phyloP scores from a whole-genome alignment of 1,140 invertebrate genomes.

The Parapsyche elsis region DNA sequence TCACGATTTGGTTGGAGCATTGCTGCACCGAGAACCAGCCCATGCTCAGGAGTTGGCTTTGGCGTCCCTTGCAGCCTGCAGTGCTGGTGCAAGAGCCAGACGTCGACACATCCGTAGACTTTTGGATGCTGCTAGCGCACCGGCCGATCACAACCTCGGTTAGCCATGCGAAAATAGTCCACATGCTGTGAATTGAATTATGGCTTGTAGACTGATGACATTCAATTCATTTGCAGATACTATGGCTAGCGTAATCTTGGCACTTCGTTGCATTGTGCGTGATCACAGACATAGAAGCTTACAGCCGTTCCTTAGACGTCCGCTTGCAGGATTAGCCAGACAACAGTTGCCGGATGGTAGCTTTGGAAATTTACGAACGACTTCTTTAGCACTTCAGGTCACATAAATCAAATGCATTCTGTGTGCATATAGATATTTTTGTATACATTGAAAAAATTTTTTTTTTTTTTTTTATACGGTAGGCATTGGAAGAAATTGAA shows the following conservation, averaged over 20 bases:
- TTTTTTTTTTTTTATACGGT: background rate
- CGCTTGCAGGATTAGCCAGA: slow-evolving; percentile 77
- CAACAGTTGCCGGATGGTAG: slow-evolving; percentile 82
- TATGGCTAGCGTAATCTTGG: slow-evolving; percentile 84
- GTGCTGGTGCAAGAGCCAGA: slow-evolving; percentile 81
- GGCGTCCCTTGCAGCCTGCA: slow-evolving; percentile 73
- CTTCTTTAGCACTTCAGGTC: slow-evolving; percentile 83
- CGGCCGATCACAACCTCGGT: slow-evolving; percentile 81
- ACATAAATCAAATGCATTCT: background rate
- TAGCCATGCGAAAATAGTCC: slow-evolving; percentile 51
- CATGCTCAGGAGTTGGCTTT: slow-evolving; percentile 77
- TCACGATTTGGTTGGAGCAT: slow-evolving; percentile 79
- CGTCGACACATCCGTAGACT: slow-evolving; percentile 81
- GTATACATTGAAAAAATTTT: background rate
- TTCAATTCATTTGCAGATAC: slow-evolving; percentile 71
- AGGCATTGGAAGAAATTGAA: slow-evolving; percentile 79
- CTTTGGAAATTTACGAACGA: slow-evolving; percentile 84
- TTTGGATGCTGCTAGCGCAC: slow-evolving; percentile 79
- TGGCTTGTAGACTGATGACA: background rate
- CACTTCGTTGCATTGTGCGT: slow-evolving; percentile 84
- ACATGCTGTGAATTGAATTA: background rate
- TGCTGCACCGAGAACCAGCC: slow-evolving; percentile 77
- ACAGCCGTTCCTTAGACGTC: slow-evolving; percentile 79
- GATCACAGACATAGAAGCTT: slow-evolving; percentile 83
- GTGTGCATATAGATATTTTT: background rate